These are phyloP conservation scores for Tachyglossus aculeatus DNA, from an alignment of 2,797 vertebrate genomes.

Conservation along the genomic window DNA sequence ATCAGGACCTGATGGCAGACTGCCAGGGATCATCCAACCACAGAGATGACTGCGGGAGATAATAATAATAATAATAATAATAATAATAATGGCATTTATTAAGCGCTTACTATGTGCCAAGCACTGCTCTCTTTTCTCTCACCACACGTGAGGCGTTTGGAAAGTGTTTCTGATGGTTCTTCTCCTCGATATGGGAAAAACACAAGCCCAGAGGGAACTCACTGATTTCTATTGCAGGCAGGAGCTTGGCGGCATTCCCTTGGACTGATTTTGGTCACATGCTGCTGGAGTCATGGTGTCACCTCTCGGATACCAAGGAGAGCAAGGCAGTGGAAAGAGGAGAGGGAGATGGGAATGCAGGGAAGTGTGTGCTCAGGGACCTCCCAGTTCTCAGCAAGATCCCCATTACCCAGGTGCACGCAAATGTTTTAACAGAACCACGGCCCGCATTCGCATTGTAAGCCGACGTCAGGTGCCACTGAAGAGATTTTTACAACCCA, in stretches of 20 bases:
- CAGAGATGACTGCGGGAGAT: no score
- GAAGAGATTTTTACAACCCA: not conserved
- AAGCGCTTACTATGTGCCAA: no score
- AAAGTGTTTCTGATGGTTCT: no score
- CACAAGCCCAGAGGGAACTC: not conserved
- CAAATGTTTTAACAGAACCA: not conserved
- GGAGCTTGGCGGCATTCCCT: not conserved
- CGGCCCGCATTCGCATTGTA: constrained; percentile 2
- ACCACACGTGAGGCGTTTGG: no score
- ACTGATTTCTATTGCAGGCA: not conserved
- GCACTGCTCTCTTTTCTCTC: no score
- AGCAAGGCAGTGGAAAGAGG: not conserved
- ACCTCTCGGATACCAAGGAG: not conserved
- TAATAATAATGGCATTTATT: no score
- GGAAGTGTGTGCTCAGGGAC: not conserved
- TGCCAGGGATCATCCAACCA: no score
- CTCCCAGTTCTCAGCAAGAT: not conserved
- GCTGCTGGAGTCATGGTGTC: not conserved
- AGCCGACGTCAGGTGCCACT: no score
- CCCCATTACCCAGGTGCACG: constrained; percentile 5
- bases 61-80: no score
- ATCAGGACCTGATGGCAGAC: no score
- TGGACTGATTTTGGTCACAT: not conserved
- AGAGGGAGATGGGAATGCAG: constrained; percentile 5
- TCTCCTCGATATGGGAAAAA: not conserved